Evolutionary conservation across 1,140 invertebrate genomes (phyloP).

Genomic region (Pseudobourletiella spinata): DNA sequence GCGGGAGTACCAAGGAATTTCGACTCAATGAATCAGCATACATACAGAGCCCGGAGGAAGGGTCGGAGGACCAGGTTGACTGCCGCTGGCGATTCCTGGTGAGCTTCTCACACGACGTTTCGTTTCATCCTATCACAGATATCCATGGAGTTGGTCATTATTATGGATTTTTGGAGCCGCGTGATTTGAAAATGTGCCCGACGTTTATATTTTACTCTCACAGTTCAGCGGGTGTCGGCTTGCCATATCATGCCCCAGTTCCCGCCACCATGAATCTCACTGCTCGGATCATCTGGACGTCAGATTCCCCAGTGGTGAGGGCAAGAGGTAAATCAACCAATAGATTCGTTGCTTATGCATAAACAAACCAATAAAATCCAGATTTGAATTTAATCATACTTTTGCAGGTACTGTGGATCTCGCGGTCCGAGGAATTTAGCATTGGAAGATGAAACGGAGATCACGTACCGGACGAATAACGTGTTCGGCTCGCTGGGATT

Average conservation of each 20-base stretch:
- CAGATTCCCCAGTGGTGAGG: constrained; percentile 11
- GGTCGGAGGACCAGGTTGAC: constrained; percentile 6
- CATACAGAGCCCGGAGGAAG: constrained; percentile 29
- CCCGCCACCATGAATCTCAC: constrained; percentile 19
- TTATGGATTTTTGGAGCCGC: no score
- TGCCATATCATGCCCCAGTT: constrained; percentile 17
- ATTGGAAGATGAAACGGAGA: constrained; percentile 4
- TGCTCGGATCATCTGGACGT: constrained; percentile 32
- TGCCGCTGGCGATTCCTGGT: constrained; percentile 31
- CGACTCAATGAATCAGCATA: constrained; percentile 10
- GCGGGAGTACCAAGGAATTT: constrained; percentile 7
- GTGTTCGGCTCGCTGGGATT: constrained; percentile 25
- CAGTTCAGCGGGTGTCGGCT: constrained; percentile 23
- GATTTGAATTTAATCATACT: neutral
- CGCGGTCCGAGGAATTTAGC: constrained; percentile 14
- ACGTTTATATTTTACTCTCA: no score
- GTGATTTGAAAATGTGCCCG: no score
- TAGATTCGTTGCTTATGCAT: no score
- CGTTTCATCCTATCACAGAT: no score
- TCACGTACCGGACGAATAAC: constrained; percentile 24
- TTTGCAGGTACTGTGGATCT: constrained; percentile 25
- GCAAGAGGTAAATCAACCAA: constrained; percentile 20
- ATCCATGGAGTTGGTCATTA: no score
- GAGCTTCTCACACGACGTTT: no score
- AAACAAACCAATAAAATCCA: no score